These are phyloP conservation scores for Merodon equestris DNA, from an alignment of 2,888 invertebrate genomes.

Conservation along the genomic window DNA sequence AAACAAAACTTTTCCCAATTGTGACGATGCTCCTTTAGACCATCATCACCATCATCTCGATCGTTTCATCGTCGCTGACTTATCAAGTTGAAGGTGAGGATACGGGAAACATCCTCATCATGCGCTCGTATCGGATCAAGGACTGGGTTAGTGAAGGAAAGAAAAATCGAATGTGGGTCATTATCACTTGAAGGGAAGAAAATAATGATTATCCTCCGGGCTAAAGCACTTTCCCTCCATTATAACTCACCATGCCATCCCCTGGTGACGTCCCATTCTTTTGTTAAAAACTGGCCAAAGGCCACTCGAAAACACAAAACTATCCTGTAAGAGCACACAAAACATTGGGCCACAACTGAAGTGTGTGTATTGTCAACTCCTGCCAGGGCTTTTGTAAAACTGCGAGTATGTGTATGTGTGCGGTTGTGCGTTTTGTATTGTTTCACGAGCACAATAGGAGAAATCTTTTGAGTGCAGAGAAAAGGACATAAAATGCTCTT, in stretches of 20 bases:
- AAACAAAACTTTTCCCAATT: conserved; percentile 38
- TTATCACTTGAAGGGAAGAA: conserved; percentile 55
- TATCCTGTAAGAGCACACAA: conserved; percentile 35
- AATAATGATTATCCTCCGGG: conserved; percentile 13
- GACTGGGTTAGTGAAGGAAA: not conserved
- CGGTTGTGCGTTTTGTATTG: conserved; percentile 10
- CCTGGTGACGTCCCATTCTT: conserved; percentile 7
- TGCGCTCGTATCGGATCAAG: not conserved
- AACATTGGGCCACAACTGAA: conserved; percentile 1
- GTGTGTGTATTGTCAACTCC: conserved; percentile 39
- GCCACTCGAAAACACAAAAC: conserved; percentile 50
- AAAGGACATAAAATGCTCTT: conserved; percentile 62
- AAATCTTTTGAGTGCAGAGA: conserved; percentile 38
- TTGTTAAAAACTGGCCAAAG: conserved; percentile 52
- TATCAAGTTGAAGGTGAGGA: conserved; percentile 39
- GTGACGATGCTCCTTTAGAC: conserved; percentile 54
- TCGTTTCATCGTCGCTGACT: conserved; percentile 18
- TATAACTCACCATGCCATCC: too few species aligned
- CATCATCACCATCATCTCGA: conserved; percentile 16
- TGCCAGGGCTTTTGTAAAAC: not conserved
- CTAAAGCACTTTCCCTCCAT: too few species aligned
- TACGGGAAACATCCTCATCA: conserved; percentile 5
- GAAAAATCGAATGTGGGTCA: conserved; percentile 56
- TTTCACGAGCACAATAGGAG: conserved; percentile 33
- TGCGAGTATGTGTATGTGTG: conserved; percentile 1